phyloP scores from a whole-genome alignment of 2,888 invertebrate species.

The Tillus elongatus region DNA sequence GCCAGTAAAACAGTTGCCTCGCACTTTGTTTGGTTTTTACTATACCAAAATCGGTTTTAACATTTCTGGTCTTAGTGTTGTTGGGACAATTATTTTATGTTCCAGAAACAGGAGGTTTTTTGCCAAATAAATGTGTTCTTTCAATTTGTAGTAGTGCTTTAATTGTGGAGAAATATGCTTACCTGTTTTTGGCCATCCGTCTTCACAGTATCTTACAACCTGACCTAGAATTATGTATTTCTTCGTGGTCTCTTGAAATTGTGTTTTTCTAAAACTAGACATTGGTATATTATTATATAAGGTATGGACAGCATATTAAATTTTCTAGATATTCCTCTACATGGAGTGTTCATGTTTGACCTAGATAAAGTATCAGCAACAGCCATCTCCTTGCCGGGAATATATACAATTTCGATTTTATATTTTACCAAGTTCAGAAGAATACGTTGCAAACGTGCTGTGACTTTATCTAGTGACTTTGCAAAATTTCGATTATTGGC shows the following conservation, averaged over 20 bases:
- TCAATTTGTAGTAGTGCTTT: conserved; percentile 6
- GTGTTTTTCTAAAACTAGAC: conserved; percentile 9
- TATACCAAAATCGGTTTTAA: conserved; percentile 23
- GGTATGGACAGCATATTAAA: no score
- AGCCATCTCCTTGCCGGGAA: conserved; percentile 20
- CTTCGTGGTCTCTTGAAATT: conserved; percentile 11
- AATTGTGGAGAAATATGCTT: conserved; percentile 3
- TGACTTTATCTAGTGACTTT: no score
- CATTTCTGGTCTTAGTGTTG: conserved; percentile 15
- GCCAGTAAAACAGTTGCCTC: conserved; percentile 23
- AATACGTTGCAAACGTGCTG: no score
- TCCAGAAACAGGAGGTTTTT: conserved; percentile 21
- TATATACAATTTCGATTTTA: conserved; percentile 15
- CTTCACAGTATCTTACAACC: conserved; percentile 10
- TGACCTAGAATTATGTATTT: conserved; percentile 10
- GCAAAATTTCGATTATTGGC: conserved; percentile 20
- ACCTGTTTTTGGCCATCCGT: conserved; percentile 7
- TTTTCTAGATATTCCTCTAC: no score
- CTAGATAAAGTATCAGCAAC: conserved; percentile 12
- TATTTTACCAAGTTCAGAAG: no score
- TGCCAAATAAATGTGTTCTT: no score
- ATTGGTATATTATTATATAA: no score
- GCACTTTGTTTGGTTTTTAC: conserved; percentile 25
- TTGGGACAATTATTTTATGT: conserved; percentile 22
- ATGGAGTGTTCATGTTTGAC: no score